These are phyloP conservation scores for Meriones unguiculatus DNA, from an alignment of 2,113 vertebrate genomes.

Conservation along the genomic window DNA sequence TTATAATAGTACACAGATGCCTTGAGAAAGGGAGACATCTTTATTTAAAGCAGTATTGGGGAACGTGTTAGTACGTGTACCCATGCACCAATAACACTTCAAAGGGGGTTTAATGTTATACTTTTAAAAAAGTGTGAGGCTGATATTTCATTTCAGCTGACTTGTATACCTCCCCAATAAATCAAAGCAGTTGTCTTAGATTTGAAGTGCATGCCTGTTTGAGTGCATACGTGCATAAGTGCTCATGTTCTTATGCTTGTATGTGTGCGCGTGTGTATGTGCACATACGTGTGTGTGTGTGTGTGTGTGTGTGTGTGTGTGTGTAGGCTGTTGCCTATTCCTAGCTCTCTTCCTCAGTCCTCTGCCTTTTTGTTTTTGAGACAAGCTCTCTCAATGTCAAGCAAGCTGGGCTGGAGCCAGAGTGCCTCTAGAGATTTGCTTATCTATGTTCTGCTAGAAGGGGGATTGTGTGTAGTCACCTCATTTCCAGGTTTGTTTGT, in stretches of 20 bases:
- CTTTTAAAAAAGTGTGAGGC: not conserved
- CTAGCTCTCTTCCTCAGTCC: no score
- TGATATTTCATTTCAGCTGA: not conserved
- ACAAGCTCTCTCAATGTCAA: not conserved
- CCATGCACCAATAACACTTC: not conserved
- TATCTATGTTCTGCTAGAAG: not conserved
- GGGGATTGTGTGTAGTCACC: no score
- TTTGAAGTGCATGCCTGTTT: not conserved
- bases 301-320: not conserved
- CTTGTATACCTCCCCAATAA: not conserved
- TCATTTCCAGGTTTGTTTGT: not conserved
- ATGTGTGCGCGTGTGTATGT: no score
- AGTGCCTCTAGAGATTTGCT: not conserved
- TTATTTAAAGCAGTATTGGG: conserved; percentile 12
- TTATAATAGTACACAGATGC: not conserved
- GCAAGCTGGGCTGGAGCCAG: not conserved
- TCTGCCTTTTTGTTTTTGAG: not conserved
- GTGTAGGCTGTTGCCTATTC: no score
- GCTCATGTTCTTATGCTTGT: not conserved
- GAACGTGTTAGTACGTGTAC: not conserved
- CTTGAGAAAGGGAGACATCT: not conserved
- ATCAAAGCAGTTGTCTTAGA: not conserved
- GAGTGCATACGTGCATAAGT: not conserved
- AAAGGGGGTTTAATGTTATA: not conserved
- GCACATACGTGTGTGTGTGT: not conserved